Evolutionary conservation across 1,140 invertebrate genomes (phyloP).

Genomic region (Trichonephila clavata): DNA sequence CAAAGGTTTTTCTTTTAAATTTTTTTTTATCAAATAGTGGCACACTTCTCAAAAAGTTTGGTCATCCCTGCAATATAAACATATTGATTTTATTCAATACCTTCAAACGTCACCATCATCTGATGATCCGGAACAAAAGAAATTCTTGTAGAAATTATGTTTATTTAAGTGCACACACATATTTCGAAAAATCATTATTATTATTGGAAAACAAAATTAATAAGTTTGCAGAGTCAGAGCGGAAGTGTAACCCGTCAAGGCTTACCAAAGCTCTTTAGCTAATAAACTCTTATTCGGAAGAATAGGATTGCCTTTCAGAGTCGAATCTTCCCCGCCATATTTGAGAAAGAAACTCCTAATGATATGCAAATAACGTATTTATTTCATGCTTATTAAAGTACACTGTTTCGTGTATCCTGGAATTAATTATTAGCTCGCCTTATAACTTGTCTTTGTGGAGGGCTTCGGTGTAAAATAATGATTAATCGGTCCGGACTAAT

Average conservation of each 20-base stretch:
- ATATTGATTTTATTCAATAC: neutral
- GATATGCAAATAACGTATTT: conserved; percentile 53
- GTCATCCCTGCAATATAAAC: too few relatives aligned
- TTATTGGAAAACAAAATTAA: neutral
- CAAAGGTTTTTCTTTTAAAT: too few relatives aligned
- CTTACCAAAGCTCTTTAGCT: neutral
- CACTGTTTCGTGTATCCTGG: neutral
- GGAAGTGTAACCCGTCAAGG: neutral
- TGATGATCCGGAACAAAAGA: neutral
- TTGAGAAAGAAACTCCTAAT: neutral
- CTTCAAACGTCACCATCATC: neutral
- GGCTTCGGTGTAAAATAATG: neutral
- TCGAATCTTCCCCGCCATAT: neutral
- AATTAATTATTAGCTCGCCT: conserved; percentile 19
- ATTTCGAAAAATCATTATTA: too few relatives aligned
- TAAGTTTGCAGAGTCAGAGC: neutral
- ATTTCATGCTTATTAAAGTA: neutral
- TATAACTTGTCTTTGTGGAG: neutral
- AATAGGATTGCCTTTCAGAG: neutral
- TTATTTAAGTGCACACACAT: too few relatives aligned
- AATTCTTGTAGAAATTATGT: neutral
- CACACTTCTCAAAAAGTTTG: too few relatives aligned
- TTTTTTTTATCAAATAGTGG: too few relatives aligned
- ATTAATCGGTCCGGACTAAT: conserved; percentile 10
- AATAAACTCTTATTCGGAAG: neutral